Base-by-base conservation (phyloP, 2,113 vertebrate genomes). In the Lepus europaeus region DNA sequence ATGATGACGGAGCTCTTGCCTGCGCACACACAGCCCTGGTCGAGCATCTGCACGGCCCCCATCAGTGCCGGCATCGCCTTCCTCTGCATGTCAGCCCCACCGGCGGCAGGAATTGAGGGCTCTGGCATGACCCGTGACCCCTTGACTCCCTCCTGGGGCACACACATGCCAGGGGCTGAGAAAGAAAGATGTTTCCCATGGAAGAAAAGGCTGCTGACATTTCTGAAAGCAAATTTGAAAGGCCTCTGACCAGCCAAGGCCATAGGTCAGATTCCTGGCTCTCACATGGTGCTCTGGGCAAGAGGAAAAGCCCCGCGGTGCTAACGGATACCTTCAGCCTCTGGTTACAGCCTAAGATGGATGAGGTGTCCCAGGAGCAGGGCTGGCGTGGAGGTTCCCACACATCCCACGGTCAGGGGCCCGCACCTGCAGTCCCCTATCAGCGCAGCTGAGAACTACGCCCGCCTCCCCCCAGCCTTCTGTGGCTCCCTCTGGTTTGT, bases 181-280 rank as follows among this genome's bases (percentile, higher is more conserved):
- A 94, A 94, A 77, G 49, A 79, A 95, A 80, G 61, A 53, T 3
- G 16, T 87, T 97, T 97, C 96, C 94, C 97, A 97, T 0, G 12
- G 85, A 95, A 94, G 70, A 45, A 77, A 94, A 0, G 36, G 25
- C 64, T 82, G 63, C 89, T 96, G 95, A 91, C 68, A 83, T 95
- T 96, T 97, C 95, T 94, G 94, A 77, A 81, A 96, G 95, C 87
- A 53, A 33, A 72, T 45, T 59, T 27, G 10, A 90, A 66, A 59
- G 56, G 56, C 36, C 83, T 68, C 81, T 93, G 97, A 92, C 89
- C 96, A 81, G 56, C 49, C 29, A 59, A 92, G 95, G 84, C n/a
- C 95, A 96, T 5, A 96, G 96, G 94, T 94, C 97, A 97, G 87
- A 96, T 96, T 92, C 89, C 89, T 83, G 91, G 63, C 63, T 49